Conservation (phyloP, 2,797 vertebrate species). For the Bradypodion ventrale region DNA sequence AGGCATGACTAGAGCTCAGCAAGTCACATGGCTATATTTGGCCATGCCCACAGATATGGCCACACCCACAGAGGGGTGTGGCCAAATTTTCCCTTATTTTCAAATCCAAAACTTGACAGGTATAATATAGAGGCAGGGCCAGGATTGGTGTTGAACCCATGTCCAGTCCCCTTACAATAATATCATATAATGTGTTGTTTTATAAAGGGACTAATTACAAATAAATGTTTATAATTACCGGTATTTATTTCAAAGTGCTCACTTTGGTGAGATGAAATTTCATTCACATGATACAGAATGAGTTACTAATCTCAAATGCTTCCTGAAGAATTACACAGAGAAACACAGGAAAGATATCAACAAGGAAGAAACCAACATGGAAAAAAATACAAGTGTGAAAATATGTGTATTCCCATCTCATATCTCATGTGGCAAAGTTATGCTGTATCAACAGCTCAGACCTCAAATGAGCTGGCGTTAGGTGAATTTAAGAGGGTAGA, state of each 20-base stretch:
- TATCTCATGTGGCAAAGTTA: neutral
- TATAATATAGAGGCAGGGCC: too few relatives aligned
- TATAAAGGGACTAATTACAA: neutral
- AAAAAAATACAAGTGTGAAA: neutral
- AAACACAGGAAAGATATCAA: neutral
- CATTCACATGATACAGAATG: neutral
- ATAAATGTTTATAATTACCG: too few relatives aligned
- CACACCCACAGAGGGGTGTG: too few relatives aligned
- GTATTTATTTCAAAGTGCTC: neutral
- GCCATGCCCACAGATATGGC: too few relatives aligned
- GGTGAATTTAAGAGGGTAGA: neutral
- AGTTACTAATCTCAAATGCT: neutral
- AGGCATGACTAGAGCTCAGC: too few relatives aligned
- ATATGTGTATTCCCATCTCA: slow-evolving; percentile 3
- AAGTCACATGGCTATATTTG: too few relatives aligned
- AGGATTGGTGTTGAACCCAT: too few relatives aligned
- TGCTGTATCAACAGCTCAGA: neutral
- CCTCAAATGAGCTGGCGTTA: neutral
- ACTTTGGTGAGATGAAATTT: neutral
- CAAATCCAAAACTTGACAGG: too few relatives aligned
- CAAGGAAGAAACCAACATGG: too few relatives aligned
- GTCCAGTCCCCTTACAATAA: too few relatives aligned
- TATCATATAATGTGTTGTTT: too few relatives aligned
- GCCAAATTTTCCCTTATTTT: too few relatives aligned
- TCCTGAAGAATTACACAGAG: neutral